A percentile compares a stretch with the other conserved stretches of the same genome.
Evolutionary conservation across 2,797 vertebrate genomes (phyloP).

Genomic region (Tadarida brasiliensis): DNA sequence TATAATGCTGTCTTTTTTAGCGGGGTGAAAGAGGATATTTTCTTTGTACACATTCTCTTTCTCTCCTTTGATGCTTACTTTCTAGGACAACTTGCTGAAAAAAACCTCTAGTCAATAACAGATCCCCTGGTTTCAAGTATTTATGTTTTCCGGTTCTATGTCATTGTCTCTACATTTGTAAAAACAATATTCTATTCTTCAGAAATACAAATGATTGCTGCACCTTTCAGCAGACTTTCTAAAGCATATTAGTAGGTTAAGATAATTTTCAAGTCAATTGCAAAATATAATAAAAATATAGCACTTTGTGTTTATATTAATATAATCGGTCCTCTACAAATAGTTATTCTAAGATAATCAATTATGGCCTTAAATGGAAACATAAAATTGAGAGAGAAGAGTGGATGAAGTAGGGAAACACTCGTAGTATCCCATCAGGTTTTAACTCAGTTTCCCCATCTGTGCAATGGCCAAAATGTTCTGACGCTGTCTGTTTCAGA

Average conservation of each 20-base stretch:
- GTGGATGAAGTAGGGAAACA: background rate
- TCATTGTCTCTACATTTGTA: background rate
- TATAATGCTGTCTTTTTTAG: background rate
- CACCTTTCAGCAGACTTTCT: constrained; percentile 5
- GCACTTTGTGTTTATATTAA: background rate
- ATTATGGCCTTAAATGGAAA: constrained; percentile 37
- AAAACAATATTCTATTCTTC: constrained; percentile 19
- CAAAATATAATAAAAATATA: background rate
- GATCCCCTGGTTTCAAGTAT: background rate
- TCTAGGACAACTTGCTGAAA: constrained; percentile 13
- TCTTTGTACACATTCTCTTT: constrained; percentile 17
- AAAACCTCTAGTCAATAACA: constrained; percentile 38
- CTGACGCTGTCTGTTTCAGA: background rate
- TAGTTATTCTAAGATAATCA: background rate
- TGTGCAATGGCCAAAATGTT: background rate
- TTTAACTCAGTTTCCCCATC: background rate
- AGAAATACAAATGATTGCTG: background rate
- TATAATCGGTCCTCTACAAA: background rate
- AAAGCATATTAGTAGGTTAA: constrained; percentile 8
- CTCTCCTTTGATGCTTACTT: background rate
- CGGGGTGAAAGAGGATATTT: background rate
- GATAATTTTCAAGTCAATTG: constrained; percentile 9
- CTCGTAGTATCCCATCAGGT: background rate
- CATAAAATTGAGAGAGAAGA: background rate
- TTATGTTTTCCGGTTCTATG: constrained; percentile 20